Evolutionary conservation across 1,140 invertebrate genomes (phyloP).

Genomic region (Euglossa dilemma): DNA sequence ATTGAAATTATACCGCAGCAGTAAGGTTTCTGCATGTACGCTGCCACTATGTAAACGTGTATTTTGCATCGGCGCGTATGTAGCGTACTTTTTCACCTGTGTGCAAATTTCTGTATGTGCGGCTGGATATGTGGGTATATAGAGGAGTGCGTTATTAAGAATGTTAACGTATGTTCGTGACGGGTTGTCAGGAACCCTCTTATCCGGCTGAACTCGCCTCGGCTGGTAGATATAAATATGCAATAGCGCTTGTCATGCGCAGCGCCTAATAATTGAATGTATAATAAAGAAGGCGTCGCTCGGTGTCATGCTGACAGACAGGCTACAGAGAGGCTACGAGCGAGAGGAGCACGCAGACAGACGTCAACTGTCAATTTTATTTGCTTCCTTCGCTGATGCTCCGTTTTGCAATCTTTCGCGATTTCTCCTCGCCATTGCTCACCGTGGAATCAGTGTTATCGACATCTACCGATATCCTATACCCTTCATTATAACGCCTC

Average conservation of each 20-base stretch:
- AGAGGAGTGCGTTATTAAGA: slow-evolving; percentile 72
- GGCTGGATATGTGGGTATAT: neutral
- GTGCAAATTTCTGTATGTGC: neutral
- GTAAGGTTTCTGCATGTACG: slow-evolving; percentile 48
- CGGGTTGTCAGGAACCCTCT: slow-evolving; percentile 74
- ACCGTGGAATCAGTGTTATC: slow-evolving; percentile 44
- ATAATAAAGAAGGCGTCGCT: slow-evolving; percentile 82
- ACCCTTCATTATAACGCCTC: neutral
- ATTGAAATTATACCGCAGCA: slow-evolving; percentile 68
- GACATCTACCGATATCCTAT: neutral
- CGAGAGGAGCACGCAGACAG: slow-evolving; percentile 69
- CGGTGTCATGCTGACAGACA: slow-evolving; percentile 78
- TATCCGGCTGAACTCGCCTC: slow-evolving; percentile 69
- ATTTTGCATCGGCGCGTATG: slow-evolving; percentile 22
- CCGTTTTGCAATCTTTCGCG: slow-evolving; percentile 52
- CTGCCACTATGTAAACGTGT: slow-evolving; percentile 30
- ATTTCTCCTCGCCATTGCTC: slow-evolving; percentile 35
- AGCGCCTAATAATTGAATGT: slow-evolving; percentile 82
- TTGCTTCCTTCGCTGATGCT: slow-evolving; percentile 60
- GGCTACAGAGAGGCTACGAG: slow-evolving; percentile 65
- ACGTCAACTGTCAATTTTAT: slow-evolving; percentile 79
- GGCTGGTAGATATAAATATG: slow-evolving; percentile 80
- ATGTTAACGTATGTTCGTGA: slow-evolving; percentile 78
- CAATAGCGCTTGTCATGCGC: slow-evolving; percentile 81
- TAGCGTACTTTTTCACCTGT: neutral